Evolutionary conservation across 2,797 vertebrate genomes (phyloP).

Genomic region (Poecilia wingei): DNA sequence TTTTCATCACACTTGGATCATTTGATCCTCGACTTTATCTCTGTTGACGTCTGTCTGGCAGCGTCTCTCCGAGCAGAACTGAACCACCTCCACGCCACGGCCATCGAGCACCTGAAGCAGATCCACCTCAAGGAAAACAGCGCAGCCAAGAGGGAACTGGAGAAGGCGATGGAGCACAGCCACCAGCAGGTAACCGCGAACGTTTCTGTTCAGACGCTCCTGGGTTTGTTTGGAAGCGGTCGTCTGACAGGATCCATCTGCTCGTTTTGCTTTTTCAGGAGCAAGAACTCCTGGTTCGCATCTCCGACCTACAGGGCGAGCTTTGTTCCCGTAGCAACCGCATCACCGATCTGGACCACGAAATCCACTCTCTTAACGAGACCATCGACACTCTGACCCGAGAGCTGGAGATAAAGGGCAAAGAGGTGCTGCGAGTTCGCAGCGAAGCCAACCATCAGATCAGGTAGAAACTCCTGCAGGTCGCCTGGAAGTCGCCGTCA

Average conservation of each 20-base stretch:
- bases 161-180: slow-evolving; percentile 88
- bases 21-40: background rate
- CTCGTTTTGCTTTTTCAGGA: slow-evolving; percentile 76
- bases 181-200: slow-evolving; percentile 83
- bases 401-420: slow-evolving; percentile 96
- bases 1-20: background rate
- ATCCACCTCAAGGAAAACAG: slow-evolving; percentile 91
- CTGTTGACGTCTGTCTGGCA: slow-evolving; percentile 45
- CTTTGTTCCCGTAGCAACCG: slow-evolving; percentile 90
- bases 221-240: background rate
- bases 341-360: slow-evolving; percentile 93
- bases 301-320: slow-evolving; percentile 90
- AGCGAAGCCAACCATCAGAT: slow-evolving; percentile 97
- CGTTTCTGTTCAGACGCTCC: background rate
- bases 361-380: slow-evolving; percentile 93
- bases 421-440: slow-evolving; percentile 94
- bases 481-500: background rate
- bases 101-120: slow-evolving; percentile 91
- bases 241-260: background rate
- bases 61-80: slow-evolving; percentile 95
- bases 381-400: slow-evolving; percentile 93
- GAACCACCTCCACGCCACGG: slow-evolving; percentile 93
- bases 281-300: slow-evolving; percentile 87
- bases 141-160: slow-evolving; percentile 86
- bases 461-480: slow-evolving; percentile 76